phyloP scores from a whole-genome alignment of 1,140 invertebrate species.

The Asobara japonica region DNA sequence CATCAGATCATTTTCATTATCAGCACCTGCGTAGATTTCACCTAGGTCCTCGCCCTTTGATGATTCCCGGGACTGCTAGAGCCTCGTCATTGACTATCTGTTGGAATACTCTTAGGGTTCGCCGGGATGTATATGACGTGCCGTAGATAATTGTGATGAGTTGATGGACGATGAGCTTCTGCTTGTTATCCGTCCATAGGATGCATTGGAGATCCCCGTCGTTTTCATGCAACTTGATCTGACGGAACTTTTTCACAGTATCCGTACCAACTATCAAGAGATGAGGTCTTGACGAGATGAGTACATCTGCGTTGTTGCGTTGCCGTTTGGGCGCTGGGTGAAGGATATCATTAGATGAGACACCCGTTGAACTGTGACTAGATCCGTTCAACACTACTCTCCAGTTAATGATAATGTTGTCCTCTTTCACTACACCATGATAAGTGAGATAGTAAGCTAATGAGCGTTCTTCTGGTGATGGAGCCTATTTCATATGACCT shows the following conservation, averaged over 20 bases:
- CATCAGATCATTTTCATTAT: neutral
- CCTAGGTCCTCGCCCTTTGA: neutral
- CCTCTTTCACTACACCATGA: constrained; percentile 46
- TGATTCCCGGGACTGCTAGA: constrained; percentile 5
- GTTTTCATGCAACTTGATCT: too few relatives aligned
- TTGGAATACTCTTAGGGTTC: too few relatives aligned
- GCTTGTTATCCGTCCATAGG: too few relatives aligned
- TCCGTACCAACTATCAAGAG: too few relatives aligned
- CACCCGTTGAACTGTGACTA: constrained; percentile 30
- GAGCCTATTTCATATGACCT: constrained; percentile 47
- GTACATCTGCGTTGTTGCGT: neutral
- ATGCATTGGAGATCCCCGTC: too few relatives aligned
- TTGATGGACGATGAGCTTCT: too few relatives aligned
- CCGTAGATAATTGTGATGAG: too few relatives aligned
- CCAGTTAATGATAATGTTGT: constrained; percentile 44
- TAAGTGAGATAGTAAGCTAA: constrained; percentile 50
- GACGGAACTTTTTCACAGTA: too few relatives aligned
- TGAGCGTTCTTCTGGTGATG: neutral
- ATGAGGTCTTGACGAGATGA: too few relatives aligned
- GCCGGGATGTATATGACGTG: too few relatives aligned
- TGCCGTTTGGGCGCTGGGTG: constrained; percentile 37
- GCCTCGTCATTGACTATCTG: too few relatives aligned
- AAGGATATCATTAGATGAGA: constrained; percentile 45
- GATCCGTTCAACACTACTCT: constrained; percentile 53
- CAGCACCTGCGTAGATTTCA: constrained; percentile 2